Percentiles rank a stretch among this genome's conserved stretches.
These are phyloP conservation scores for Orbicella faveolata DNA, from an alignment of 64 coral and sea anemone genomes.

Conservation along the genomic window DNA sequence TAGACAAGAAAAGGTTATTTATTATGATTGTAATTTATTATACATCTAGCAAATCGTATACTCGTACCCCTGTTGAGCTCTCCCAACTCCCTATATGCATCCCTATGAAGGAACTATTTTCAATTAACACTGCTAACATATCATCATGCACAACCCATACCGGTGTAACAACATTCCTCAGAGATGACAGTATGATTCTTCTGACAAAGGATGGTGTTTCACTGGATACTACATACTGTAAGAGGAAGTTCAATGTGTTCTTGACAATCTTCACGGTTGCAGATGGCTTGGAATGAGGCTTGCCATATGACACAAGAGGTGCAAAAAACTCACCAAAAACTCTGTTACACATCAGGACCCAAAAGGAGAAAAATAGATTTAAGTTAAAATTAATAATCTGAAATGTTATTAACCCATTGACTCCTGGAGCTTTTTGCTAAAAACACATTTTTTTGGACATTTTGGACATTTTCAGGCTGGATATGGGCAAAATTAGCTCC, in stretches of 20 bases:
- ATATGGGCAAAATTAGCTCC: too few relatives aligned
- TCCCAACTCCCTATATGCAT: too few relatives aligned
- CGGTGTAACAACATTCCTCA: slow-evolving; percentile 58
- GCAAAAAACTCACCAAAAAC: slow-evolving; percentile 24
- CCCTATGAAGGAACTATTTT: too few relatives aligned
- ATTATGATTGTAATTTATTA: too few relatives aligned
- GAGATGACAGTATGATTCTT: slow-evolving; percentile 40
- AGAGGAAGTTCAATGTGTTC: slow-evolving; percentile 42
- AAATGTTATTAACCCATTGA: too few relatives aligned
- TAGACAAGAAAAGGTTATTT: too few relatives aligned
- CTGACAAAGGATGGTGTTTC: slow-evolving; percentile 67
- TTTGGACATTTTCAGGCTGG: too few relatives aligned
- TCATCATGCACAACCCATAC: slow-evolving; percentile 9
- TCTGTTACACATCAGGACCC: background rate
- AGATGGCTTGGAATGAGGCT: slow-evolving; percentile 41
- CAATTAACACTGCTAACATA: background rate
- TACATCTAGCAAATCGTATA: too few relatives aligned
- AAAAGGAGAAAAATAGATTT: background rate
- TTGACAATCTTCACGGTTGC: slow-evolving; percentile 35
- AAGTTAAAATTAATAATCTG: background rate
- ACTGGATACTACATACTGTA: slow-evolving; percentile 28
- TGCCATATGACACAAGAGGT: background rate
- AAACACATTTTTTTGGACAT: too few relatives aligned
- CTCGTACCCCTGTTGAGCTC: too few relatives aligned
- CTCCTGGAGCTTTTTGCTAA: too few relatives aligned